These are phyloP conservation scores for Seriola quinqueradiata DNA, from an alignment of 2,113 vertebrate genomes.

Conservation along the genomic window DNA sequence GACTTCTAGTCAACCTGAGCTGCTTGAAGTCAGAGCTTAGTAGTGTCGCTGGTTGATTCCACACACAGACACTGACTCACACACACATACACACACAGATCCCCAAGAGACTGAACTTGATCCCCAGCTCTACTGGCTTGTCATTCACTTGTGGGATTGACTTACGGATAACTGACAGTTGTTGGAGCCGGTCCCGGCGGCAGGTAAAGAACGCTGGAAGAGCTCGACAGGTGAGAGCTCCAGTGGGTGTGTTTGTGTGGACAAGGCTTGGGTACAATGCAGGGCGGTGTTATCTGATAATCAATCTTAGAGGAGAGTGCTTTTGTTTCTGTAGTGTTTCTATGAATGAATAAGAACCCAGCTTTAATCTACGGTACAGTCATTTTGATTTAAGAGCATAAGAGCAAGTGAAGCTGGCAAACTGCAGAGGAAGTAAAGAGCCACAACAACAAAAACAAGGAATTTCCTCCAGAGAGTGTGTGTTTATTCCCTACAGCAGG, in stretches of 20 bases:
- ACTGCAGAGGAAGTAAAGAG: no score
- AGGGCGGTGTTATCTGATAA: slow-evolving; percentile 33
- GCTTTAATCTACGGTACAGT: not conserved
- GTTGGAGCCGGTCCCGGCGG: slow-evolving; percentile 85
- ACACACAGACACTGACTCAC: slow-evolving; percentile 79
- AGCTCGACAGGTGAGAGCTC: slow-evolving; percentile 66
- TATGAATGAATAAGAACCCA: slow-evolving; percentile 20
- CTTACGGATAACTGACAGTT: slow-evolving; percentile 90
- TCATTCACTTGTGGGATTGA: slow-evolving; percentile 86
- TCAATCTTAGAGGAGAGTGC: slow-evolving; percentile 41
- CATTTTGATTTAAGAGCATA: not conserved
- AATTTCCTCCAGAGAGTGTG: no score
- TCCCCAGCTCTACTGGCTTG: slow-evolving; percentile 80
- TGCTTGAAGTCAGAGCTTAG: slow-evolving; percentile 84
- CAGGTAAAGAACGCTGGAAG: slow-evolving; percentile 81
- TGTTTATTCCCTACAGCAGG: no score
- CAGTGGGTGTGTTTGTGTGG: slow-evolving; percentile 49
- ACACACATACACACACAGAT: slow-evolving; percentile 86
- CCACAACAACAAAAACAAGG: no score
- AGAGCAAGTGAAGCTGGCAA: no score
- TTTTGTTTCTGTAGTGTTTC: slow-evolving; percentile 3
- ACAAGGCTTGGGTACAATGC: slow-evolving; percentile 31
- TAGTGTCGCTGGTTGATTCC: slow-evolving; percentile 88
- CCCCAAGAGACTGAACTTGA: slow-evolving; percentile 89
- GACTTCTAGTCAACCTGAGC: slow-evolving; percentile 79